Base-by-base conservation (phyloP, 2,797 vertebrate species). In the Bucorvus abyssinicus region DNA sequence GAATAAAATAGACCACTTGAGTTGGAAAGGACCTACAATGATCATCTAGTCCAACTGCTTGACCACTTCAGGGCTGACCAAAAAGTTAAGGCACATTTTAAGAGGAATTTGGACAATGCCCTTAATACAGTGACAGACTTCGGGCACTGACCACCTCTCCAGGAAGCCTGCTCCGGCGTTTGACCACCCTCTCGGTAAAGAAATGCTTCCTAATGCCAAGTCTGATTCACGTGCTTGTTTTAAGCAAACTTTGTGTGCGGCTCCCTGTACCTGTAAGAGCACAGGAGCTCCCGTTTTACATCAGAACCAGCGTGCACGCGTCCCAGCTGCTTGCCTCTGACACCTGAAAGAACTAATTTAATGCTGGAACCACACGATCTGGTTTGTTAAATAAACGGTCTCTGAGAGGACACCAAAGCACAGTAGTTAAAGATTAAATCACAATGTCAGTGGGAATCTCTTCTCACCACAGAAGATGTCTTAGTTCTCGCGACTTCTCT, bases 301-400 rank as follows among this genome's bases (percentile, higher is more conserved):
- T 3, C 45, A 49, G 47, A 22, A 8, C 47, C 47, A 49, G 47
- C 10, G 47, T 49, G 47, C 47, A 12, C 2, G 7, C 2, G 7
- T 17, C 55, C 64, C 42, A 23, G 53, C 34, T n/a, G 69, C 50
- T 63, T 30, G 69, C 12, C 67, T 57, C 59, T 12, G 23, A 69
- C 5, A 69, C 63, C 63, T 21, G 17, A 26, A 76, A 40, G 40
- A 74, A 42, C 40, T 21, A 40, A 79, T 24, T 57, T 32, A 73
- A 11, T 0, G 6, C 90, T 29, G 55, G n/a, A 68, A 57, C 32
- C 69, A 36, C 1, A 2, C 11, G 3, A 71, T 21, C 34, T 1
- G 0, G 21, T 7, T 57, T 20, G 27, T 24, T 45, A 73, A 69
- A 59, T 36, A 34, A 57, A 27, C 38, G 1, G 9, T 11, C 88